A percentile compares a stretch with the other conserved stretches of the same genome.
Conservation (phyloP, 2,888 invertebrate genomes). For the Thereva unica region DNA sequence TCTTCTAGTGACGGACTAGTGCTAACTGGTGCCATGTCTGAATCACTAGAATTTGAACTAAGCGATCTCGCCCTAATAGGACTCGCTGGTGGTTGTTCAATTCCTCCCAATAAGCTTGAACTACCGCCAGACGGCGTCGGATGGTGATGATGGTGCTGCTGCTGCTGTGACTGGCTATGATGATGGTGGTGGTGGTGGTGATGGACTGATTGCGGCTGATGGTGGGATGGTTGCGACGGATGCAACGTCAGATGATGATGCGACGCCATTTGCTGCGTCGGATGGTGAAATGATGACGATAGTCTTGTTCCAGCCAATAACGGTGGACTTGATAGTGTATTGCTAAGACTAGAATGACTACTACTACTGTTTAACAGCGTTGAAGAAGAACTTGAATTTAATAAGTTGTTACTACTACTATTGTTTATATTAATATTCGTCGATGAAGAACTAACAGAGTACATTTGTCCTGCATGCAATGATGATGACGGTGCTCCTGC, state of each 20-base stretch:
- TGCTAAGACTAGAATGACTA: constrained; percentile 57
- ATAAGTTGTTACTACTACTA: constrained; percentile 46
- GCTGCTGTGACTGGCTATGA: constrained; percentile 59
- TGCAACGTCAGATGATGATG: constrained; percentile 39
- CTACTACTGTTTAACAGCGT: constrained; percentile 48
- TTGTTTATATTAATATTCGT: constrained; percentile 42
- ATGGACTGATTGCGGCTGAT: constrained; percentile 18
- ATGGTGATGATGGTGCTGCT: constrained; percentile 54
- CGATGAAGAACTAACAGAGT: constrained; percentile 40
- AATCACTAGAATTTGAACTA: constrained; percentile 75
- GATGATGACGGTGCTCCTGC: constrained; percentile 41
- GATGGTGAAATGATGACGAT: constrained; percentile 43
- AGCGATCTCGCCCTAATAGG: constrained; percentile 74
- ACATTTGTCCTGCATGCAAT: constrained; percentile 44
- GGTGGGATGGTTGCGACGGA: constrained; percentile 46
- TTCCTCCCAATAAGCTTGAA: constrained; percentile 56
- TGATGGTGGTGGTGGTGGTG: constrained; percentile 47
- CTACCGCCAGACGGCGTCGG: constrained; percentile 16
- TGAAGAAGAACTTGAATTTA: constrained; percentile 44
- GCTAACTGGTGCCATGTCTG: constrained; percentile 64
- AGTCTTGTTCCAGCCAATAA: constrained; percentile 40
- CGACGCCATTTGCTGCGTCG: constrained; percentile 36
- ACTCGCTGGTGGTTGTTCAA: constrained; percentile 64
- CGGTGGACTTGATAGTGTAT: constrained; percentile 48
- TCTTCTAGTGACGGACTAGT: constrained; percentile 85